Conservation (phyloP, 2,797 vertebrate species). For the Adrianichthys oophorus region DNA sequence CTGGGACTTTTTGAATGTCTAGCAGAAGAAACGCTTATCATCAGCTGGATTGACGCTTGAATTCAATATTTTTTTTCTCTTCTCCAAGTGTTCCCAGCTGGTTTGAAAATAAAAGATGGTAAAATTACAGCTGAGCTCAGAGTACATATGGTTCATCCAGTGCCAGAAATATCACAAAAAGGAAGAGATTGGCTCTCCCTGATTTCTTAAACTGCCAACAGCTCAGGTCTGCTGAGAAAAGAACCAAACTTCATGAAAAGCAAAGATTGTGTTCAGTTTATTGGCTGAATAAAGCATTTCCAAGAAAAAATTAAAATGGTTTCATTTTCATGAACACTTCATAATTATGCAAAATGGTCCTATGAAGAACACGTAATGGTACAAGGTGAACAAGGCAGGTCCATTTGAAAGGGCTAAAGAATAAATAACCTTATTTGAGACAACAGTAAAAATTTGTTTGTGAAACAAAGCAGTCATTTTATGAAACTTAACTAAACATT, state of each 20-base stretch:
- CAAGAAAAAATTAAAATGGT: background rate
- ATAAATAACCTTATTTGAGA: no score
- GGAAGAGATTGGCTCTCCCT: background rate
- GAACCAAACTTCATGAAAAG: no score
- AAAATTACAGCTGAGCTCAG: conserved; percentile 23
- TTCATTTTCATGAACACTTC: no score
- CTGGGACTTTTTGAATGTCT: conserved; percentile 2
- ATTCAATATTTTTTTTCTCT: conserved; percentile 3
- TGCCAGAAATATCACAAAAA: conserved; percentile 23
- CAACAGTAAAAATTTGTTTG: no score
- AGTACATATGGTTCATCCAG: background rate
- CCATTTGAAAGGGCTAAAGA: no score
- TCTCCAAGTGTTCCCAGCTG: conserved; percentile 50
- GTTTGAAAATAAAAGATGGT: conserved; percentile 30
- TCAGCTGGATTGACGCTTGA: conserved; percentile 18
- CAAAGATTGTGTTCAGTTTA: background rate
- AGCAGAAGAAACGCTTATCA: conserved; percentile 14
- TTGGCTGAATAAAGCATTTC: background rate
- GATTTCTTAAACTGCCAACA: background rate
- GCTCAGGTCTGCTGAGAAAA: background rate
- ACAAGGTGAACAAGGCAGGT: no score
- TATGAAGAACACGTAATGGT: no score
- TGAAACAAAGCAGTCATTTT: no score
- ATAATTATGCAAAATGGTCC: no score
- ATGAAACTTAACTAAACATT: no score